phyloP scores from a whole-genome alignment of 2,113 vertebrate species.

The Haliaeetus leucogaster region DNA sequence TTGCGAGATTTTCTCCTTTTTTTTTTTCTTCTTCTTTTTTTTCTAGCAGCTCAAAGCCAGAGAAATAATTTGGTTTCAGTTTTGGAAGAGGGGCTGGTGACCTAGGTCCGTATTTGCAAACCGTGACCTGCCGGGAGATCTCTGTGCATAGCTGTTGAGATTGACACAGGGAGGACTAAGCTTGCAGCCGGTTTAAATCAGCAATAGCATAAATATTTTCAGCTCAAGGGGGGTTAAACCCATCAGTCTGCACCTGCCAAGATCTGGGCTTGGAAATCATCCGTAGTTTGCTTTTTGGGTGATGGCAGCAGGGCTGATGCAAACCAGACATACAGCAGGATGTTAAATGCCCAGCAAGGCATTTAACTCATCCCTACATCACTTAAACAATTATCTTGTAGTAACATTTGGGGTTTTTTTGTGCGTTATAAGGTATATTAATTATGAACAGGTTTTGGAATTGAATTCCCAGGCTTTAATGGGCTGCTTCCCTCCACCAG shows the following conservation, averaged over 20 bases:
- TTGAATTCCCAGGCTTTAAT: not conserved
- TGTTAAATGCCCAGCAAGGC: not conserved
- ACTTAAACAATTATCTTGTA: not conserved
- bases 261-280: not conserved
- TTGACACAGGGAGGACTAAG: not conserved
- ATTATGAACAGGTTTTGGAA: not conserved
- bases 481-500: not conserved
- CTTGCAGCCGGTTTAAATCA: not conserved
- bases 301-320: not conserved
- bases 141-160: not conserved
- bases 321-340: too few relatives aligned
- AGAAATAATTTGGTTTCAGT: not conserved
- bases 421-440: not conserved
- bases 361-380: not conserved
- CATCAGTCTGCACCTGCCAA: not conserved
- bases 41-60: not conserved
- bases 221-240: not conserved
- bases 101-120: rapidly evolving
- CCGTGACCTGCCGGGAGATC: not conserved
- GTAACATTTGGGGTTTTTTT: not conserved
- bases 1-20: not conserved
- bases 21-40: not conserved
- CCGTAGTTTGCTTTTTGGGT: not conserved
- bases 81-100: not conserved
- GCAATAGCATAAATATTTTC: not conserved